Evolutionary conservation across 2,888 invertebrate species (phyloP), one percentile per base, ranked within the genome.

Genomic region (Taphrorychus bicolor): DNA sequence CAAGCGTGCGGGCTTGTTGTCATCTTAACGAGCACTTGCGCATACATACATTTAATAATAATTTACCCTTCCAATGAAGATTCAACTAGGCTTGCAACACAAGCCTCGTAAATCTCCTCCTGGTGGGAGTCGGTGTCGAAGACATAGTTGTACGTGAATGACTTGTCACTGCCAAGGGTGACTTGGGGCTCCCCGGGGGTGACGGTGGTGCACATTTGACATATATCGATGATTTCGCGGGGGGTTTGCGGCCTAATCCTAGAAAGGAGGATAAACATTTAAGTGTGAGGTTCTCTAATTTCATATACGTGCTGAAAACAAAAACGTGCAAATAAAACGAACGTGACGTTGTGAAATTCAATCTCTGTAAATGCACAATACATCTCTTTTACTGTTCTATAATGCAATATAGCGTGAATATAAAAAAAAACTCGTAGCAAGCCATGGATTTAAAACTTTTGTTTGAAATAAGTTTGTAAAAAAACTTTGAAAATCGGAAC

Each of bases 91-190:
- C 89, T 87, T 63, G 90, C 87, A 58, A 97, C 95, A 78, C 95
- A 94, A 9, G 87, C 87, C 51, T 91, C 88, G 82, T 97, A 99
- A 21, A 99, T 89, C 9, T 81, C 78, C 64, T 87, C 87, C 83
- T 97, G 98, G 59, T 83, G 82, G 48, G 90, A 86, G 62, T 84
- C 85, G 60, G 90, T 91, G 81, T 97, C 96, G 83, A 95, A 98
- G 51, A 98, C 97, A 82, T 92, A 92, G 84, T 99, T 97, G 84
- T 95, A 99, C 19, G 98, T 98, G 84, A 97, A 98, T 52, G 94
- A 92, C 78, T 97, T 94, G 83, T 97, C 97, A 41, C 92, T 90
- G 60, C 97, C 97, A 48, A 98, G 87, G 72, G 94, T 90, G 40
- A 98, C 91, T 80, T 96, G 96, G 0, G 95, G 96, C 76, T 97